Evolutionary conservation across 2,888 invertebrate genomes (phyloP).

Genomic region (Lochmaea capreae): DNA sequence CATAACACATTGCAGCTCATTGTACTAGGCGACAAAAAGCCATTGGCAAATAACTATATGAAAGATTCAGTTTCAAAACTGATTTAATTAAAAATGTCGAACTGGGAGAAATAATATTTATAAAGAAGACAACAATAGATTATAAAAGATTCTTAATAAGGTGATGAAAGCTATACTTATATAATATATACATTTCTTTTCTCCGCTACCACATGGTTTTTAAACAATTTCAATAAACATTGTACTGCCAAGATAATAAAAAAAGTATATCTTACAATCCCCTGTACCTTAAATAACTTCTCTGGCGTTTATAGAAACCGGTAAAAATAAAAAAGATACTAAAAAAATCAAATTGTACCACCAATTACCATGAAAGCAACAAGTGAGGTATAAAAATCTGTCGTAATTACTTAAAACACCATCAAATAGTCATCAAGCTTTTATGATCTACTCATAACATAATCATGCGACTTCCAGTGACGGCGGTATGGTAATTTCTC

Average conservation of each 20-base stretch:
- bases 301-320: background rate
- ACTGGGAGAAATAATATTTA: too few relatives aligned
- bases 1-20: too few relatives aligned
- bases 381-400: slow-evolving; percentile 61
- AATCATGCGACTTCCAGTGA: slow-evolving; percentile 55
- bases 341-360: slow-evolving; percentile 22
- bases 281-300: slow-evolving; percentile 1
- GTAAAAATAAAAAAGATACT: slow-evolving; percentile 1
- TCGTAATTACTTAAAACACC: slow-evolving; percentile 61
- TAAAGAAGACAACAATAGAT: too few relatives aligned
- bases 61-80: too few relatives aligned
- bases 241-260: background rate
- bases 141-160: too few relatives aligned
- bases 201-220: too few relatives aligned
- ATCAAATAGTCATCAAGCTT: slow-evolving; percentile 61
- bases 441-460: slow-evolving; percentile 63
- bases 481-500: slow-evolving; percentile 20
- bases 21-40: too few relatives aligned
- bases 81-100: too few relatives aligned
- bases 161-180: too few relatives aligned
- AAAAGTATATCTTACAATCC: background rate
- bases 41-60: too few relatives aligned
- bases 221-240: background rate
- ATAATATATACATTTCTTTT: too few relatives aligned
- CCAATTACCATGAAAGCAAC: slow-evolving; percentile 51